These are phyloP conservation scores for Limnephilus auricula DNA, from an alignment of 2,888 invertebrate genomes.

Conservation along the genomic window DNA sequence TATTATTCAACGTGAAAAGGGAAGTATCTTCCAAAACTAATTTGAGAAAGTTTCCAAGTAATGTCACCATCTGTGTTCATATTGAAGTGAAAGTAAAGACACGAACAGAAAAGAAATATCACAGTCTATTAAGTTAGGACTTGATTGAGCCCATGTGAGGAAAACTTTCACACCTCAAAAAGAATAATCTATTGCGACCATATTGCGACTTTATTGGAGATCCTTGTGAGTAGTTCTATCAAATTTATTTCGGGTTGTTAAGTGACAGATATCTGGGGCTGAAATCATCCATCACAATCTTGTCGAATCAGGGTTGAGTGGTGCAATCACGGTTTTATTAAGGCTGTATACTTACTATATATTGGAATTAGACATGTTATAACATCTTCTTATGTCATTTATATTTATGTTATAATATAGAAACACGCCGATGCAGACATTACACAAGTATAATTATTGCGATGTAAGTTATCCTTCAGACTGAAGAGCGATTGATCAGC, in stretches of 20 bases:
- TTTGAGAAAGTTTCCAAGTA: slow-evolving; percentile 13
- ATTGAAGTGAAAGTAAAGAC: slow-evolving; percentile 3
- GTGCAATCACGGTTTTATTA: background rate
- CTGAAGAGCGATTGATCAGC: no score
- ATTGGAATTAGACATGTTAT: background rate
- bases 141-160: slow-evolving; percentile 22
- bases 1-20: background rate
- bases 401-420: no score
- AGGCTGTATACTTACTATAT: background rate
- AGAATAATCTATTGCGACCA: slow-evolving; percentile 11
- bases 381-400: no score
- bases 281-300: background rate
- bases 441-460: no score
- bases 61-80: slow-evolving; percentile 6
- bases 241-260: background rate
- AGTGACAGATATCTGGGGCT: background rate
- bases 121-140: slow-evolving; percentile 25
- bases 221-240: background rate
- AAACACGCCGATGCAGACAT: no score
- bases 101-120: background rate
- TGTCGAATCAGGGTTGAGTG: background rate
- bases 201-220: slow-evolving; percentile 2
- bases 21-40: slow-evolving; percentile 10
- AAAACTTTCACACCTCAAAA: background rate
- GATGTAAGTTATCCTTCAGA: no score